phyloP scores from a whole-genome alignment of 2,797 vertebrate genomes.

The Antennarius maculatus region DNA sequence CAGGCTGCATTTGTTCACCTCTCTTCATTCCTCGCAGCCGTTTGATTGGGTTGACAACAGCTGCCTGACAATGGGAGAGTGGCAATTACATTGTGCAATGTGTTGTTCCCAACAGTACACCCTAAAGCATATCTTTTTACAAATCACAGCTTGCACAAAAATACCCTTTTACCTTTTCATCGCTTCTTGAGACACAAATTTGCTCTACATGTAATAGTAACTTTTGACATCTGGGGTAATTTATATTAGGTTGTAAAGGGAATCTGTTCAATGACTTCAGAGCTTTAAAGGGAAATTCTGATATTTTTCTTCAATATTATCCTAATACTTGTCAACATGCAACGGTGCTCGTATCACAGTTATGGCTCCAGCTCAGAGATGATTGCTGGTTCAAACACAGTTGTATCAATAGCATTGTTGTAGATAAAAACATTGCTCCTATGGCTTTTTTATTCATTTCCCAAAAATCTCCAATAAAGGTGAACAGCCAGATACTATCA shows the following conservation, averaged over 20 bases:
- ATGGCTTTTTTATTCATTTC: not conserved
- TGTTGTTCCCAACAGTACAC: conserved; percentile 51
- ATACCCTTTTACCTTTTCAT: conserved; percentile 40
- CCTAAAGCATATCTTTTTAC: conserved; percentile 39
- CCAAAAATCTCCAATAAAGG: too few relatives aligned
- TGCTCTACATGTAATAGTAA: not conserved
- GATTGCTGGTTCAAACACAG: not conserved
- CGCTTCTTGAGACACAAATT: conserved; percentile 2
- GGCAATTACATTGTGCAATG: conserved; percentile 65
- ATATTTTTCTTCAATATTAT: not conserved
- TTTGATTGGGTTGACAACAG: conserved; percentile 73
- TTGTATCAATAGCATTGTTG: not conserved
- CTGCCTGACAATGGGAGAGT: conserved; percentile 58
- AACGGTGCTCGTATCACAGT: not conserved
- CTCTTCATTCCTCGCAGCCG: conserved; percentile 46
- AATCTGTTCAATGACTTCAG: not conserved
- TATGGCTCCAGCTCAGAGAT: too few relatives aligned
- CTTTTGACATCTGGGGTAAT: not conserved
- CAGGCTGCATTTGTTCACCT: conserved; percentile 59
- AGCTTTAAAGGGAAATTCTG: not conserved
- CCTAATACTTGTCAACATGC: not conserved
- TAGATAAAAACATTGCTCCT: too few relatives aligned
- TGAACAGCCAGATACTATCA: not conserved
- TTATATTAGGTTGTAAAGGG: conserved; percentile 2
- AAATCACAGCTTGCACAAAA: conserved; percentile 37